Evolutionary conservation across 2,888 invertebrate genomes (phyloP).

Genomic region (Xanthorhoe designata): DNA sequence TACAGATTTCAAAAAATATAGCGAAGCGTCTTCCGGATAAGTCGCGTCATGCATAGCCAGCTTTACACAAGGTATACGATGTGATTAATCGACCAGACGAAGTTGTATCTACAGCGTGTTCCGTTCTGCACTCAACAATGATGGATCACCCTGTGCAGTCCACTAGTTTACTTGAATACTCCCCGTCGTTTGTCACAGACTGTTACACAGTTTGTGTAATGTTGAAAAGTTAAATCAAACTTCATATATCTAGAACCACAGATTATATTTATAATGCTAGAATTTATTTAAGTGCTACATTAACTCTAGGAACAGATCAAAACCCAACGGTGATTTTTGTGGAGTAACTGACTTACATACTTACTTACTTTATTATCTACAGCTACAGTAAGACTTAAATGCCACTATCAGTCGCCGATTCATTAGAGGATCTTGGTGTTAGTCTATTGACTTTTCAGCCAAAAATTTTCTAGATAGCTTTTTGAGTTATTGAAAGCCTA

Average conservation of each 20-base stretch:
- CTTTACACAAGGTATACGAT: slow-evolving; percentile 60
- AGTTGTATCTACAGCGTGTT: slow-evolving; percentile 71
- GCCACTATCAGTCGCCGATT: no score
- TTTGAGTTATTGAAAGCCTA: no score
- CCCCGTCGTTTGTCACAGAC: slow-evolving; percentile 62
- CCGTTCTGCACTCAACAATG: slow-evolving; percentile 71
- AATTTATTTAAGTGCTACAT: no score
- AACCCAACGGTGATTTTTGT: no score
- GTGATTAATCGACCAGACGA: slow-evolving; percentile 75
- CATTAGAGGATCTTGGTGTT: no score
- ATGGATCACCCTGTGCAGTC: slow-evolving; percentile 67
- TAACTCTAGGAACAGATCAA: no score
- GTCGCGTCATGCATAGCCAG: slow-evolving; percentile 40
- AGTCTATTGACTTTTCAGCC: no score
- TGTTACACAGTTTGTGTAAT: slow-evolving; percentile 22
- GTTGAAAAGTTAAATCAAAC: slow-evolving; percentile 39
- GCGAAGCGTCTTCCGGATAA: not conserved
- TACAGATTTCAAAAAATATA: not conserved
- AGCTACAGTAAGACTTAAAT: no score
- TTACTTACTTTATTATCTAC: no score
- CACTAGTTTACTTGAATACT: slow-evolving; percentile 62
- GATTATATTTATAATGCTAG: no score
- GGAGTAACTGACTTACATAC: no score
- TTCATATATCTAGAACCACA: not conserved
- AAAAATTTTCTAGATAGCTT: no score